These are phyloP conservation scores for Chymomyza fuscimana DNA, from an alignment of 2,888 invertebrate species.

Conservation along the genomic window DNA sequence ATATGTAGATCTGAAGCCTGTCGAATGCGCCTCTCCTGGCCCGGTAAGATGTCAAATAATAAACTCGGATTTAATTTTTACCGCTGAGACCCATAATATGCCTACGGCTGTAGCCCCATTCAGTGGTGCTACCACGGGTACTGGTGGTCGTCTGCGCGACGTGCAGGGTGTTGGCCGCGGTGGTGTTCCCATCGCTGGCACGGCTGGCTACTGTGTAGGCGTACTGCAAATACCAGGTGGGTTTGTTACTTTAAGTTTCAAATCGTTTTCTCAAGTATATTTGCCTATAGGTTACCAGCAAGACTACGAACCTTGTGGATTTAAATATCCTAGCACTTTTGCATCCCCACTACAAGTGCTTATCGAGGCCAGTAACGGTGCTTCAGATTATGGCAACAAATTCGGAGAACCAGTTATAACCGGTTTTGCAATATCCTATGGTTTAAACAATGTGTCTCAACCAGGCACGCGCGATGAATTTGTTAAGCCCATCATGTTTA, in stretches of 20 bases:
- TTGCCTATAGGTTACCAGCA: constrained; percentile 85
- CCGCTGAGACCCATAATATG: constrained; percentile 99
- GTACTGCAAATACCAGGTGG: constrained; percentile 93
- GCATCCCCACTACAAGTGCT: constrained; percentile 93
- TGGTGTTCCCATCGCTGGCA: constrained; percentile 95
- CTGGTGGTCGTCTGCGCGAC: constrained; percentile 95
- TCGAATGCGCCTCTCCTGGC: constrained; percentile 82
- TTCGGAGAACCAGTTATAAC: constrained; percentile 97
- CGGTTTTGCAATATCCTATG: constrained; percentile 96
- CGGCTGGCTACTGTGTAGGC: constrained; percentile 98
- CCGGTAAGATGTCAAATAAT: constrained; percentile 82
- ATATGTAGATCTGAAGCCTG: constrained; percentile 86
- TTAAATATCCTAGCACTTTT: constrained; percentile 92
- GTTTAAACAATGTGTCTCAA: constrained; percentile 83
- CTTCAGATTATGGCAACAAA: constrained; percentile 99
- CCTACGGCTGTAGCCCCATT: constrained; percentile 98
- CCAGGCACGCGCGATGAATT: constrained; percentile 90
- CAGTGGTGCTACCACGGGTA: constrained; percentile 98
- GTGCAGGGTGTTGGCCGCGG: constrained; percentile 97
- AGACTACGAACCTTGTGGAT: constrained; percentile 90
- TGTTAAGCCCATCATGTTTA: constrained; percentile 99
- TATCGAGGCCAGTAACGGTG: constrained; percentile 98
- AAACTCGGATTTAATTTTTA: constrained; percentile 94
- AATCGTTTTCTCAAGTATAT: neutral
- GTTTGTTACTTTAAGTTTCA: constrained; percentile 12